phyloP scores from a whole-genome alignment of 1,140 invertebrate genomes.

The Aphelinus certus region DNA sequence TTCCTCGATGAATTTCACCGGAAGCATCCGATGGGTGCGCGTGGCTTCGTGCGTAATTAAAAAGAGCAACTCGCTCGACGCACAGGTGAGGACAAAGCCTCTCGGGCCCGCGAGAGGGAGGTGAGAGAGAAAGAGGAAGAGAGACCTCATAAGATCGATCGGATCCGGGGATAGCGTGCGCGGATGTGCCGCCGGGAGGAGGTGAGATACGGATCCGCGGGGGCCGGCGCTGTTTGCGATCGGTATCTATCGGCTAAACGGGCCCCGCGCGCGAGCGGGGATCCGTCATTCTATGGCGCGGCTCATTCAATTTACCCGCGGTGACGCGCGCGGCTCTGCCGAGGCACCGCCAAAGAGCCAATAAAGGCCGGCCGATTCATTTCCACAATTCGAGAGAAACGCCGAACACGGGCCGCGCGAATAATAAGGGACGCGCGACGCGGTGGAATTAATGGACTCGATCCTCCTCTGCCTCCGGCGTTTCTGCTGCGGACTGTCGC shows the following conservation, averaged over 20 bases:
- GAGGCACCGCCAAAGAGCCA: constrained; percentile 32
- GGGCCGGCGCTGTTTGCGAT: constrained; percentile 53
- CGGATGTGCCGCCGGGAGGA: too few species aligned
- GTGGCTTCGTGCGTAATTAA: too few species aligned
- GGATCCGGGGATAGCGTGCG: too few species aligned
- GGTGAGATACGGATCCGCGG: constrained; percentile 48
- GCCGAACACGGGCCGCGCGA: constrained; percentile 1
- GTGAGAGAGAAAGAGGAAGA: too few species aligned
- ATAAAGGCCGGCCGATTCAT: constrained; percentile 30
- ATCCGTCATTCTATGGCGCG: constrained; percentile 63
- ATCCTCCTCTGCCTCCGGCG: constrained; percentile 16
- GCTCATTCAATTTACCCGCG: constrained; percentile 59
- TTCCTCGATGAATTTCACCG: too few species aligned
- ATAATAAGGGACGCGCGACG: constrained; percentile 35
- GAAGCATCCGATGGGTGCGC: too few species aligned
- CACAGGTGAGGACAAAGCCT: too few species aligned
- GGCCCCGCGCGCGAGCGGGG: constrained; percentile 49
- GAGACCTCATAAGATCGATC: too few species aligned
- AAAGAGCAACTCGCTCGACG: too few species aligned
- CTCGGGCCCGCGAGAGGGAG: too few species aligned
- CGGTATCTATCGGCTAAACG: constrained; percentile 60
- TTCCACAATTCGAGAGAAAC: constrained; percentile 35
- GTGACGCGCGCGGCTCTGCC: constrained; percentile 40
- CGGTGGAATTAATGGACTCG: constrained; percentile 37
- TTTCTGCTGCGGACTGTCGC: background rate